phyloP scores from a whole-genome alignment of 2,797 vertebrate species.

The Phylloscopus collybita region DNA sequence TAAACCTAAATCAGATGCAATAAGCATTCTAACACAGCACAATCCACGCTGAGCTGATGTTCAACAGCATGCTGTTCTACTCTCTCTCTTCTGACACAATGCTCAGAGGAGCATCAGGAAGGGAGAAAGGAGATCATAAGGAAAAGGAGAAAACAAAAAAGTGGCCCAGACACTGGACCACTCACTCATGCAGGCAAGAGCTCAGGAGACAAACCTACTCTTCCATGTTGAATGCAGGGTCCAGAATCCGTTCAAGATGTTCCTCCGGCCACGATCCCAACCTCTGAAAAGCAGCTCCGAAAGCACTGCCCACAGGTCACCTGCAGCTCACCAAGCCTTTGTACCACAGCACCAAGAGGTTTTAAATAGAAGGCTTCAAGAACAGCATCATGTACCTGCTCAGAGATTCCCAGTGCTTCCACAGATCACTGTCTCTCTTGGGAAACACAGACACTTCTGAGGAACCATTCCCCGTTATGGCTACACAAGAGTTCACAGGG shows the following conservation, averaged over 20 bases:
- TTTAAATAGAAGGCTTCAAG: not conserved
- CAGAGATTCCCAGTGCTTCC: not conserved
- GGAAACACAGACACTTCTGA: not conserved
- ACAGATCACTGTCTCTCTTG: not conserved
- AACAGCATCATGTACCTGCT: not conserved
- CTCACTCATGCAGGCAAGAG: not conserved
- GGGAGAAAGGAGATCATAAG: not conserved
- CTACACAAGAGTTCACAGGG: not conserved
- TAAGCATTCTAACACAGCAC: not conserved
- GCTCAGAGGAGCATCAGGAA: not conserved
- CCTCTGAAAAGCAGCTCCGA: not conserved
- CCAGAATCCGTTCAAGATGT: not conserved
- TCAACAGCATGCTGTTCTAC: not conserved
- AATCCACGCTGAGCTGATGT: not conserved
- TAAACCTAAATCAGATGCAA: not conserved
- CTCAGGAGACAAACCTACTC: not conserved
- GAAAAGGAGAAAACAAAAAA: not conserved
- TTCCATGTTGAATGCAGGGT: accelerated
- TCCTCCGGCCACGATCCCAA: not conserved
- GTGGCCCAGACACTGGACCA: not conserved
- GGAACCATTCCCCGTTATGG: not conserved
- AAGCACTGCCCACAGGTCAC: not conserved
- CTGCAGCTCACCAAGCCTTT: not conserved
- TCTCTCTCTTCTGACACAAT: not conserved
- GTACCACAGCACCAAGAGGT: not conserved